Evolutionary conservation across 2,888 invertebrate species (phyloP).

Genomic region (Tyria jacobaeae): DNA sequence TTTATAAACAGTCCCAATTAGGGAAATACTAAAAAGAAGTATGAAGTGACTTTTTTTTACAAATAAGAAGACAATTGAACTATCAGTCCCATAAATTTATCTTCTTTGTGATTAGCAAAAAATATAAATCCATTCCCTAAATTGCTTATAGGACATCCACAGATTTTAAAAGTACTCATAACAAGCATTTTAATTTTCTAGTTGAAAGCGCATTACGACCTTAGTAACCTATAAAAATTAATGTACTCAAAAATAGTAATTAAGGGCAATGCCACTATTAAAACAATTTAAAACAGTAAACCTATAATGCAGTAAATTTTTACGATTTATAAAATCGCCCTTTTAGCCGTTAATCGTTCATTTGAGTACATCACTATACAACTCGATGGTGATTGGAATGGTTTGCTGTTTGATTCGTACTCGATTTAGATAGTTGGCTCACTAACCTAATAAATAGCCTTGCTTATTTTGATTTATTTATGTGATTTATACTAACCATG

Average conservation of each 20-base stretch:
- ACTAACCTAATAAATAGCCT: slow-evolving; percentile 58
- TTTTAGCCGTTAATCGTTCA: slow-evolving; percentile 32
- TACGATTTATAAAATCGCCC: slow-evolving; percentile 40
- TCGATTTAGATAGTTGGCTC: slow-evolving; percentile 56
- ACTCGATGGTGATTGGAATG: slow-evolving; percentile 30
- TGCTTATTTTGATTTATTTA: slow-evolving; percentile 51
- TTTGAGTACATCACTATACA: slow-evolving; percentile 31
- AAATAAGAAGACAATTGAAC: neutral
- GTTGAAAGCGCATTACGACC: slow-evolving; percentile 7
- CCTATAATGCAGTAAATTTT: slow-evolving; percentile 31
- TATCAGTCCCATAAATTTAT: no score
- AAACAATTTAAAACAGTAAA: slow-evolving; percentile 33
- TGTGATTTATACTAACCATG: slow-evolving; percentile 36
- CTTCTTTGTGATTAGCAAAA: neutral
- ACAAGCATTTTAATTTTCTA: slow-evolving; percentile 12
- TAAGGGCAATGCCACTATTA: slow-evolving; percentile 37
- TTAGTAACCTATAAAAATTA: slow-evolving; percentile 10
- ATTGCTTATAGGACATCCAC: slow-evolving; percentile 1
- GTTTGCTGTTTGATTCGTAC: slow-evolving; percentile 41
- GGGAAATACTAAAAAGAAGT: no score
- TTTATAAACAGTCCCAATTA: neutral
- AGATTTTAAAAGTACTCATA: slow-evolving; percentile 9
- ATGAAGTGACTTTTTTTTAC: neutral
- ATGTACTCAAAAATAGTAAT: slow-evolving; percentile 26
- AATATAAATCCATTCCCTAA: neutral